Evolutionary conservation across 2,888 invertebrate species (phyloP).

Genomic region (Dichetophora obliterata): DNA sequence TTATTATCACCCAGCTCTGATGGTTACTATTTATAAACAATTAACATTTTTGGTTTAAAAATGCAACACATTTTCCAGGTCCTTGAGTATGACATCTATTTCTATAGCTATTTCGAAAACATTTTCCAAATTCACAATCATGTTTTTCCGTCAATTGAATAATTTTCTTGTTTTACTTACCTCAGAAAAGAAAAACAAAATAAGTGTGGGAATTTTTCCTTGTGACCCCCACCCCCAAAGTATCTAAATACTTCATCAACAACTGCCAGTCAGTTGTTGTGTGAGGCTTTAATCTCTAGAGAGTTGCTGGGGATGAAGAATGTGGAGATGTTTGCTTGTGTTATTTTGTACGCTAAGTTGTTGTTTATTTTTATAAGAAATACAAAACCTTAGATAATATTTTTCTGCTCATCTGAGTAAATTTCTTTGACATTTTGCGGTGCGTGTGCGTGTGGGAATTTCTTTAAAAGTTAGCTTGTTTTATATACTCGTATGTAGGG

Average conservation of each 20-base stretch:
- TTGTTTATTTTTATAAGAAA: slow-evolving; percentile 31
- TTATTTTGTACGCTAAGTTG: neutral
- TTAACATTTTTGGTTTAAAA: no score
- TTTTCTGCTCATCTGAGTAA: neutral
- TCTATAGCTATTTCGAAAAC: no score
- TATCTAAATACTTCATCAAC: slow-evolving; percentile 1
- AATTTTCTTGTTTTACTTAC: no score
- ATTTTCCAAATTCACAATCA: no score
- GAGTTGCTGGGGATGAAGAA: neutral
- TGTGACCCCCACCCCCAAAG: neutral
- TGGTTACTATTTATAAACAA: no score
- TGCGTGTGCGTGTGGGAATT: neutral
- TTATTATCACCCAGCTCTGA: no score
- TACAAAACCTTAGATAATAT: slow-evolving; percentile 13
- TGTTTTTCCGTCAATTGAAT: no score
- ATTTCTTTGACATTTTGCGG: neutral
- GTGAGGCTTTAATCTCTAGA: neutral
- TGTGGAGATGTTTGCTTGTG: neutral
- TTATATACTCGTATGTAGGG: neutral
- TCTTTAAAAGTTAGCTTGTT: neutral
- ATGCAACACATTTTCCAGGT: no score
- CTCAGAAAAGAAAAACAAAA: neutral
- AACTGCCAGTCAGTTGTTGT: neutral
- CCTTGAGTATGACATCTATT: no score
- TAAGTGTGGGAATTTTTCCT: neutral